Evolutionary conservation across 2,113 vertebrate genomes (phyloP).

Genomic region (Bos javanicus): DNA sequence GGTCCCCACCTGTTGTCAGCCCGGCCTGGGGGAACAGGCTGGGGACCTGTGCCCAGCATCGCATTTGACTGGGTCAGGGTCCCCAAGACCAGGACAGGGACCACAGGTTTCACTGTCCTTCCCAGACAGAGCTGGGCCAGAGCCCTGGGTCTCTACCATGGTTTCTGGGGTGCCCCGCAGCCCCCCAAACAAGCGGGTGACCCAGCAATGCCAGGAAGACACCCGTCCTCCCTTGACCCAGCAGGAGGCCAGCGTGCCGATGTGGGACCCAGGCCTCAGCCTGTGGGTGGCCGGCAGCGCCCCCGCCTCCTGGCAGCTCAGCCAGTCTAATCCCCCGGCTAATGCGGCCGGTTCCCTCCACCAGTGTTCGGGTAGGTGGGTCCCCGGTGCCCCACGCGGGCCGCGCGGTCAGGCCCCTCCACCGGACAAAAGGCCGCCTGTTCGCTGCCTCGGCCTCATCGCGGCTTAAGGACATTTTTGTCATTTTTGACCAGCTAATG

Average conservation of each 20-base stretch:
- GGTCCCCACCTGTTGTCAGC: neutral
- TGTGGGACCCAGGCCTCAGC: neutral
- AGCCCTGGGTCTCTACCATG: no score
- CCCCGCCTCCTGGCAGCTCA: constrained; percentile 73
- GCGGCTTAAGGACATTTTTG: constrained; percentile 99
- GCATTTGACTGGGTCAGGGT: neutral
- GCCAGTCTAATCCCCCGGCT: constrained; percentile 82
- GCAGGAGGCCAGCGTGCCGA: neutral
- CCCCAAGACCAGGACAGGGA: neutral
- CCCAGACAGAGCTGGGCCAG: neutral
- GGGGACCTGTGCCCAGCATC: neutral
- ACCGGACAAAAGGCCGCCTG: constrained; percentile 92
- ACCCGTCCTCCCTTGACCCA: neutral
- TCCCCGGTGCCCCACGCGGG: constrained; percentile 80
- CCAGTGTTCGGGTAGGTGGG: constrained; percentile 83
- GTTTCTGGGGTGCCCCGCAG: rapidly evolving
- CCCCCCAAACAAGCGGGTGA: neutral
- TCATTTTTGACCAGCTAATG: constrained; percentile 99
- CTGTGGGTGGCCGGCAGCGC: constrained; percentile 84
- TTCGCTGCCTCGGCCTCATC: constrained; percentile 86
- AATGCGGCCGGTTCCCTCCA: constrained; percentile 81
- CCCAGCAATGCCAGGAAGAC: neutral
- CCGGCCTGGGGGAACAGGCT: neutral
- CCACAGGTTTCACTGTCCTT: neutral
- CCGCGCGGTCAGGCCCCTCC: constrained; percentile 70